A percentile compares a stretch with the other conserved stretches of the same genome.
These are phyloP conservation scores for Panulirus ornatus DNA, from an alignment of 1,140 invertebrate species.

Conservation along the genomic window DNA sequence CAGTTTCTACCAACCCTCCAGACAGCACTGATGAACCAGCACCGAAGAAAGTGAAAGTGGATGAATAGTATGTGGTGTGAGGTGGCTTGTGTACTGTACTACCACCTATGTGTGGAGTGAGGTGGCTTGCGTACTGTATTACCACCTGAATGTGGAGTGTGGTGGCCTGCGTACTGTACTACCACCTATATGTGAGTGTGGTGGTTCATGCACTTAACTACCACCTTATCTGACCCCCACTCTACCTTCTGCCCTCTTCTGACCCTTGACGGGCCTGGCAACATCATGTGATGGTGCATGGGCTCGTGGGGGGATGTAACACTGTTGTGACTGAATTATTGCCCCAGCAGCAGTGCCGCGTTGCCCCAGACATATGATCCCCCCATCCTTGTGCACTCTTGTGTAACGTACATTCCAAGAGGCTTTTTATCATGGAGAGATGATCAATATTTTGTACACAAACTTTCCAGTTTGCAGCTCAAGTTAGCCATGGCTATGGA, in stretches of 20 bases:
- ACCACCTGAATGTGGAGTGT: slow-evolving; percentile 55
- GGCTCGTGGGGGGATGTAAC: slow-evolving; percentile 50
- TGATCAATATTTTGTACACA: slow-evolving; percentile 57
- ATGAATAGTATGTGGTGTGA: slow-evolving; percentile 72
- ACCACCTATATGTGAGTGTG: slow-evolving; percentile 46
- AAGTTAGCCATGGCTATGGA: slow-evolving; percentile 49
- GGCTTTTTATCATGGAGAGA: slow-evolving; percentile 72
- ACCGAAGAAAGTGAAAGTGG: slow-evolving; percentile 74
- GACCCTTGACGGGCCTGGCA: slow-evolving; percentile 22
- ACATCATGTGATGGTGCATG: slow-evolving; percentile 13
- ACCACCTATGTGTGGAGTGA: slow-evolving; percentile 43
- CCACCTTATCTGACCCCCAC: slow-evolving; percentile 22
- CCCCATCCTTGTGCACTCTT: slow-evolving; percentile 66
- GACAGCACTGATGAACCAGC: slow-evolving; percentile 71
- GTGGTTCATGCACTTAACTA: slow-evolving; percentile 46
- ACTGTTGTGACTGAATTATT: slow-evolving; percentile 57
- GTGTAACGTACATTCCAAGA: slow-evolving; percentile 69
- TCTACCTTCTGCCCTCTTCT: slow-evolving; percentile 26
- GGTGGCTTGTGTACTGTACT: slow-evolving; percentile 43
- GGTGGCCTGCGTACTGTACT: slow-evolving; percentile 53
- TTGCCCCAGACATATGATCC: slow-evolving; percentile 26
- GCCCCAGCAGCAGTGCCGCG: slow-evolving; percentile 30
- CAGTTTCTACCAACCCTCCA: slow-evolving; percentile 23
- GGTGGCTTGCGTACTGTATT: slow-evolving; percentile 39
- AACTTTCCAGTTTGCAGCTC: slow-evolving; percentile 61